Evolutionary conservation across 1,140 invertebrate genomes (phyloP), one percentile per base, ranked within the genome.

Genomic region (Drosophila littoralis): DNA sequence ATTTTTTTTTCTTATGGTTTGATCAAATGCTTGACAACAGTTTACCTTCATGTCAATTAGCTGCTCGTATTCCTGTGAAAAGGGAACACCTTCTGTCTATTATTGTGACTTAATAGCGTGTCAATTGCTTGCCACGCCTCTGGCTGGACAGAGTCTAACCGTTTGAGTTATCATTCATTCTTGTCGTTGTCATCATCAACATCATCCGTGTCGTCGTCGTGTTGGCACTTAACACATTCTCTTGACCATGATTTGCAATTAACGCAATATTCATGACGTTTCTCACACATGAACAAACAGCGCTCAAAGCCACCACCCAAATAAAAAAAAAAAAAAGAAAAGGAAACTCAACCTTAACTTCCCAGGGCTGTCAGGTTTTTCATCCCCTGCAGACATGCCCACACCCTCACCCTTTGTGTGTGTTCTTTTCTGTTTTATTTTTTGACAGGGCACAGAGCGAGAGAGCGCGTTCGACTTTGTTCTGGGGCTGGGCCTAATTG

Each of bases 221-320:
- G 85, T 79, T 84, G 84, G 85, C 85, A 89, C 84, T 89, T 89
- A 90, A 78, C 84, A 90, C 85, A 90, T 90, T 90, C 85, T 84
- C 84, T 84, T 90, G 81, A 72, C 76, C 84, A 85, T 85, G 81
- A 91, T 91, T 91, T 90, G 85, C 89, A 91, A 91, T 91, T 91
- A 91, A 91, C 89, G 85, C 79, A 91, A 91, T 91, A 91, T 91
- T 91, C 89, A 91, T 91, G 79, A 90, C 74, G 76, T 83, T 59
- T 91, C 85, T 82, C 84, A 91, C 89, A 91, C 89, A 91, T 91
- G 89, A 91, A 58, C 84, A 77, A 51, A 43, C 48, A 32, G 79
- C 40, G 33, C 64, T 76, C 22, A 28, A 45, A 78, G 71, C 74
- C 77, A 80, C 81, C 76, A 73, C 73, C 73, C 70, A 46, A 42